Evolutionary conservation across 2,113 vertebrate genomes (phyloP).

Genomic region (Clinocottus analis): DNA sequence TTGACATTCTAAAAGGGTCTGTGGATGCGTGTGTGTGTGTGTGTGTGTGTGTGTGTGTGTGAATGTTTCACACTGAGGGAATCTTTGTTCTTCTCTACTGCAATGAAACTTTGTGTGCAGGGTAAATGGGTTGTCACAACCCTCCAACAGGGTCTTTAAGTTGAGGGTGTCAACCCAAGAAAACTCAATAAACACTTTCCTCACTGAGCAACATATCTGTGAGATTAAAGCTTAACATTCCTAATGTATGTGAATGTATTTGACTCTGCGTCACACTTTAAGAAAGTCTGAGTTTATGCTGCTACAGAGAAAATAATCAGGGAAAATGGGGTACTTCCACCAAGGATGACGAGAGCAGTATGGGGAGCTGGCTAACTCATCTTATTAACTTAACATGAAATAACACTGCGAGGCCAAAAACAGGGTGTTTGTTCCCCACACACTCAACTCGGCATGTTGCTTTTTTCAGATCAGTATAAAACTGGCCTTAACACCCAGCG

Average conservation of each 20-base stretch:
- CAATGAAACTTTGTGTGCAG: conserved; percentile 4
- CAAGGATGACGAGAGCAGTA: conserved; percentile 29
- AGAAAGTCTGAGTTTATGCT: conserved; percentile 1
- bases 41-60: conserved; percentile 1
- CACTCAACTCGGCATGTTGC: conserved; percentile 53
- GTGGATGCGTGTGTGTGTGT: conserved; percentile 2
- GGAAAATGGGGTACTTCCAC: conserved; percentile 51
- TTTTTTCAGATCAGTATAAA: conserved; percentile 55
- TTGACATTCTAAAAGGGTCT: conserved; percentile 31
- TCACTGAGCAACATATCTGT: not conserved
- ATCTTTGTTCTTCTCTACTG: conserved; percentile 25
- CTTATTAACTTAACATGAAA: conserved; percentile 69
- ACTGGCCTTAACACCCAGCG: conserved; percentile 37
- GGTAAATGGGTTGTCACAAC: conserved; percentile 4
- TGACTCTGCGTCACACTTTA: not conserved
- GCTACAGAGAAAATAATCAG: not conserved
- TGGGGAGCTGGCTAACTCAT: conserved; percentile 47
- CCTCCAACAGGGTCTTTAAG: not conserved
- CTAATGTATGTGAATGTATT: not conserved
- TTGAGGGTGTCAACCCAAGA: not conserved
- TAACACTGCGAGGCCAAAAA: conserved; percentile 60
- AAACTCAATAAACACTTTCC: not conserved
- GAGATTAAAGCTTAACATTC: not conserved
- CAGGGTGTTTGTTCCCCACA: conserved; percentile 64
- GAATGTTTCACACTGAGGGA: conserved; percentile 3